Evolutionary conservation across 2,888 invertebrate species (phyloP), one percentile per base, ranked within the genome.

Genomic region (Sepioteuthis lessoniana): DNA sequence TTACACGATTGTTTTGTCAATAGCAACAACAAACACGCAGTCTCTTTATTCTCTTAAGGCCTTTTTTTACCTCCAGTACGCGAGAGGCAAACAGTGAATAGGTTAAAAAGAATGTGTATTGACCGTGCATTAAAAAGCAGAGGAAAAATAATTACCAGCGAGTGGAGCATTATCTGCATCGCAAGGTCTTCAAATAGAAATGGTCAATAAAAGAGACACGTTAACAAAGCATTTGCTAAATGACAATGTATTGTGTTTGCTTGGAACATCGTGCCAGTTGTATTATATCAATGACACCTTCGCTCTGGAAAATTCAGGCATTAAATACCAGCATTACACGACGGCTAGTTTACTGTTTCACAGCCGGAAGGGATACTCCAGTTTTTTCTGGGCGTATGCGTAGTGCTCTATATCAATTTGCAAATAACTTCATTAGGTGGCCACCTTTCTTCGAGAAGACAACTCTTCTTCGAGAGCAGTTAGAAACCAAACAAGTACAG

Each of bases 181-280:
- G 16, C 76, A 76, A 76, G 76, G 76, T 76, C 76, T 76, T 76
- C 76, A 76, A 76, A 76, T 76, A 76, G n/a, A 76, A 76, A 76
- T 76, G 76, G 76, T n/a, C 76, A 76, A 76, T 76, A 76, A 76
- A 76, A 19, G n/a, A 19, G 16, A 16, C n/a, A 76, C 76, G 35
- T 35, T 76, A 76, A 76, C 76, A 76, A 76, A 76, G 76, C 76
- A 76, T n/a, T 76, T 76, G 76, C 76, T 76, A 76, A 76, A 76
- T 76, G 76, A 76, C 35, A 76, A 76, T 76, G 76, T 76, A 76
- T 76, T 76, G 35, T 76, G n/a, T 35, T 76, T 76, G 76, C 76
- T n/a, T 76, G 76, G 35, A n/a, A 76, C 76, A 76, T 76, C 76
- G 25, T 35, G n/a, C n/a, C 76, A 0, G 16, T 19, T 76, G 76